Evolutionary conservation across 23 tunicate species (phyloP), one percentile per base, ranked within the genome.

Genomic region (Diplosoma virens): DNA sequence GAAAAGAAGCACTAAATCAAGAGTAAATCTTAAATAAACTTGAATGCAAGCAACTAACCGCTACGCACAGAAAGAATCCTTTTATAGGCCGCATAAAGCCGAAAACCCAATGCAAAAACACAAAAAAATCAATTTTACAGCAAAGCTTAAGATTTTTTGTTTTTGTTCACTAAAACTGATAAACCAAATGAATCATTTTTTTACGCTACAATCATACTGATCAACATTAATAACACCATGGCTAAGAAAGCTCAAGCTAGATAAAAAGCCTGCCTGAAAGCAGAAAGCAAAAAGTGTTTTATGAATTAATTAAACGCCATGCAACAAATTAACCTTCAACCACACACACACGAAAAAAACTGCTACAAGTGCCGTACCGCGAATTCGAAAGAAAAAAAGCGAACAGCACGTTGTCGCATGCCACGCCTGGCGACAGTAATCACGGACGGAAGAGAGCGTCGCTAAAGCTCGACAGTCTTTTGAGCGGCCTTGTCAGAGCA

Each of bases 281-380:
- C 6, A 55, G 4, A 24, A 55, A 55, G 30, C 69, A 29, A 35
- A 34, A 20, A 56, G 24, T 56, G 20, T 56, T 56, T 11, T 61
- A 55, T 61, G 23, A 27, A 5, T 27, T 3, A 27, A 27, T n/a
- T n/a, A n/a, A n/a, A n/a, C n/a, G 35, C 5, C 69, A 61, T 61
- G 69, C 69, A 29, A 56, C 28, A 34, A 34, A 17, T 35, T 52
- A 67, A 34, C 74, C 74, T 11, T 35, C 26, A 67, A 67, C 74
- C 74, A 67, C 50, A 2, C 52, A 11, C 14, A 9, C 50, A 24
- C 50, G 20, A 16, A 36, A 50, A 67, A 24, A 67, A 72, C 61
- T 72, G 78, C 78, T 72, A 72, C 78, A 72, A 72, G 78, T 72
- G 78, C 78, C 61, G 78, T 72, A 72, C 78, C 78, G 78, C 78